Percentiles rank a stretch among this genome's conserved stretches.
Evolutionary conservation across 1,140 invertebrate genomes (phyloP).

Genomic region (Ruditapes philippinarum): DNA sequence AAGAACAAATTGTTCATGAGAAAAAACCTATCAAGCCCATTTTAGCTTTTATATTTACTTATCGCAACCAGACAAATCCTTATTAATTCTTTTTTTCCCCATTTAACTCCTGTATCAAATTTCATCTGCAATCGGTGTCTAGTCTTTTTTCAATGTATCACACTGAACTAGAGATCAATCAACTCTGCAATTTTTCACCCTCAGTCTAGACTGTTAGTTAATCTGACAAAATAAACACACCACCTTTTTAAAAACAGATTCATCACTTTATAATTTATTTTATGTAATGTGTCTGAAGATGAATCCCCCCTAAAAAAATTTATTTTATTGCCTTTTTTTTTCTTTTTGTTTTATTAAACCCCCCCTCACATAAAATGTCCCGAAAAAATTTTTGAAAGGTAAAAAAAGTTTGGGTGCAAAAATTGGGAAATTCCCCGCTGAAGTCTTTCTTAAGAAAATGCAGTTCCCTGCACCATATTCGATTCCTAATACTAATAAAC

Average conservation of each 20-base stretch:
- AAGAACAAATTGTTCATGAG: too few relatives aligned
- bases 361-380: too few relatives aligned
- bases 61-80: not conserved
- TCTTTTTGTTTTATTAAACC: too few relatives aligned
- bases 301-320: not conserved
- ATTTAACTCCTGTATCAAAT: not conserved
- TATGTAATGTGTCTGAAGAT: not conserved
- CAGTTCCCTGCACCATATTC: too few relatives aligned
- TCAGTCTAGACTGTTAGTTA: slow-evolving; percentile 17
- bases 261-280: not conserved
- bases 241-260: not conserved
- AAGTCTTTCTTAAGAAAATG: too few relatives aligned
- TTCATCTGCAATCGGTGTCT: slow-evolving; percentile 4
- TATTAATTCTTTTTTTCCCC: not conserved
- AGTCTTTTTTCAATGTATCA: not conserved
- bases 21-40: too few relatives aligned
- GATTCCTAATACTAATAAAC: too few relatives aligned
- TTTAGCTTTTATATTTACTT: too few relatives aligned
- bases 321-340: not conserved
- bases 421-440: too few relatives aligned
- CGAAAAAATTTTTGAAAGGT: too few relatives aligned
- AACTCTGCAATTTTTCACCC: slow-evolving; percentile 11
- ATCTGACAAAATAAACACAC: slow-evolving; percentile 34
- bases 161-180: slow-evolving; percentile 7
- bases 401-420: too few relatives aligned